phyloP scores from a whole-genome alignment of 2,888 invertebrate species.

The Rhingia rostrata region DNA sequence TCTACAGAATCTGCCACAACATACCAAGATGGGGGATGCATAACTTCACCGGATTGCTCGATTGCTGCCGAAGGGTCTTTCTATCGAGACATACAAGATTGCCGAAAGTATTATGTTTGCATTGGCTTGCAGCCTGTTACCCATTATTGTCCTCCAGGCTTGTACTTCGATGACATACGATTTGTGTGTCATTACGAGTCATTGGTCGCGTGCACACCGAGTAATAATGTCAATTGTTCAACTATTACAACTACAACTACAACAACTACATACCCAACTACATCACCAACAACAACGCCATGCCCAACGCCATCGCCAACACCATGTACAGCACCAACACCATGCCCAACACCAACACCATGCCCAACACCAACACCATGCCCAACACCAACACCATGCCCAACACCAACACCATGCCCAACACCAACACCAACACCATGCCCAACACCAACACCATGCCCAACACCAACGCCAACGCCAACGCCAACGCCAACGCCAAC shows the following conservation, averaged over 20 bases:
- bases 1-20: no score
- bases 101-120: conserved; percentile 33
- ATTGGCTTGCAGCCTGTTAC: background rate
- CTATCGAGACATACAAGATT: conserved; percentile 12
- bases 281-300: background rate
- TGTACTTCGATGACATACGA: conserved; percentile 14
- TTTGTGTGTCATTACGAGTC: conserved; percentile 2
- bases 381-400: background rate
- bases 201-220: conserved; percentile 1
- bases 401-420: background rate
- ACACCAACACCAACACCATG: background rate
- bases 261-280: background rate
- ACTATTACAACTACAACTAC: no score
- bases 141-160: conserved; percentile 6
- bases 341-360: background rate
- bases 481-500: conserved; percentile 6
- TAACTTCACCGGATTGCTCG: conserved; percentile 18
- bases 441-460: background rate
- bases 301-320: background rate
- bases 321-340: background rate
- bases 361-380: background rate
- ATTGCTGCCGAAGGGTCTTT: conserved; percentile 2
- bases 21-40: background rate
- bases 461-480: background rate
- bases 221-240: conserved; percentile 3